phyloP scores from a whole-genome alignment of 2,888 invertebrate genomes.

The Drosophila hamatofila region DNA sequence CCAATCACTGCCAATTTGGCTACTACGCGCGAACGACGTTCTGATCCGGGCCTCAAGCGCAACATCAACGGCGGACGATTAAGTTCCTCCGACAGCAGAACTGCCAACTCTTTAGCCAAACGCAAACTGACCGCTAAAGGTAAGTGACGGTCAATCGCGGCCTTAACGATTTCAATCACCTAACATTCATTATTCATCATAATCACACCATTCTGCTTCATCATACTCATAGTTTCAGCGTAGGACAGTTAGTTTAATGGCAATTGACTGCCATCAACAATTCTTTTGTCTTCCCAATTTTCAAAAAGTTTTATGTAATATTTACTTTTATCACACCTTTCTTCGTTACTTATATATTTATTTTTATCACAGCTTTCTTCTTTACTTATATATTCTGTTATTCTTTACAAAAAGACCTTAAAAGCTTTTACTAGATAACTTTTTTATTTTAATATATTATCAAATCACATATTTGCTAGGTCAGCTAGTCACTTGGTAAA shows the following conservation, averaged over 20 bases:
- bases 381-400: not conserved
- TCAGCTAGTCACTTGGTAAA: not conserved
- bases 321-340: not conserved
- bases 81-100: slow-evolving; percentile 54
- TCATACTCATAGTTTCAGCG: slow-evolving; percentile 19
- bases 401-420: not conserved
- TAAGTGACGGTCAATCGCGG: slow-evolving; percentile 47
- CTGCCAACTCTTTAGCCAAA: slow-evolving; percentile 57
- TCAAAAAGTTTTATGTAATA: not conserved
- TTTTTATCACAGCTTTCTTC: not conserved
- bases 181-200: slow-evolving; percentile 22
- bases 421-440: not conserved
- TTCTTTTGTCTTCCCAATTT: not conserved
- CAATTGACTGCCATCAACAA: not conserved
- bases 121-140: slow-evolving; percentile 80
- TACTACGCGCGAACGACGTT: slow-evolving; percentile 67
- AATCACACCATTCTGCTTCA: slow-evolving; percentile 31
- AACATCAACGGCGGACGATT: slow-evolving; percentile 47
- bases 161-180: slow-evolving; percentile 7
- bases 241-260: no score
- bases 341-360: not conserved
- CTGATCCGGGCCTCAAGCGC: slow-evolving; percentile 62
- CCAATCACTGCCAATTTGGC: slow-evolving; percentile 44
- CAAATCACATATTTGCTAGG: not conserved
- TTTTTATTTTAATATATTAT: not conserved